Conservation (phyloP, 2,797 vertebrate species). For the Sebastes trivittatus region DNA sequence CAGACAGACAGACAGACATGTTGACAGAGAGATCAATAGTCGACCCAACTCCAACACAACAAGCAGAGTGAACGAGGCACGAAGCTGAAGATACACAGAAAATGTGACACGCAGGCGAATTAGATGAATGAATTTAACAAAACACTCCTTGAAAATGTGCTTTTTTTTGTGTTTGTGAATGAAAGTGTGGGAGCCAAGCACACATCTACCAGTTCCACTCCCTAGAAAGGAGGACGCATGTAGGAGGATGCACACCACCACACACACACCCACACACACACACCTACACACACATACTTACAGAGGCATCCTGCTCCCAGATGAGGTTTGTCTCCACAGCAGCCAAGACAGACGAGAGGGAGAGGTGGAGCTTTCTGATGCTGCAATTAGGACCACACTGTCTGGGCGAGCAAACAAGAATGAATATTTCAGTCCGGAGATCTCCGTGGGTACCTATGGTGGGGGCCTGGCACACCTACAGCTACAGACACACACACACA, state of each 20-base stretch:
- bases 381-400: constrained; percentile 78
- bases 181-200: constrained; percentile 46
- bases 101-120: constrained; percentile 25
- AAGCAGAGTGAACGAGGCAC: constrained; percentile 24
- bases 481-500: constrained; percentile 56
- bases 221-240: constrained; percentile 1
- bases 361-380: constrained; percentile 81
- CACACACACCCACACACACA: constrained; percentile 13
- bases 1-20: constrained; percentile 36
- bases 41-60: constrained; percentile 11
- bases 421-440: constrained; percentile 82
- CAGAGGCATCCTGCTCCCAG: constrained; percentile 54
- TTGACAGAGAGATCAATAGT: constrained; percentile 61
- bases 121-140: constrained; percentile 47
- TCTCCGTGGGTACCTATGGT: constrained; percentile 73
- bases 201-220: constrained; percentile 21
- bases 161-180: constrained; percentile 45
- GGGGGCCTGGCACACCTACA: constrained; percentile 79
- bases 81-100: constrained; percentile 1
- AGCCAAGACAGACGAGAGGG: constrained; percentile 64
- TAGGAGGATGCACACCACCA: neutral
- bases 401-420: constrained; percentile 76
- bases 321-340: constrained; percentile 81
- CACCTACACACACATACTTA: constrained; percentile 30
- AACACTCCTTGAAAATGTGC: constrained; percentile 21